Percentiles rank a stretch among this genome's conserved stretches.
Conservation (phyloP, 1,140 invertebrate genomes). For the Cepaea nemoralis region DNA sequence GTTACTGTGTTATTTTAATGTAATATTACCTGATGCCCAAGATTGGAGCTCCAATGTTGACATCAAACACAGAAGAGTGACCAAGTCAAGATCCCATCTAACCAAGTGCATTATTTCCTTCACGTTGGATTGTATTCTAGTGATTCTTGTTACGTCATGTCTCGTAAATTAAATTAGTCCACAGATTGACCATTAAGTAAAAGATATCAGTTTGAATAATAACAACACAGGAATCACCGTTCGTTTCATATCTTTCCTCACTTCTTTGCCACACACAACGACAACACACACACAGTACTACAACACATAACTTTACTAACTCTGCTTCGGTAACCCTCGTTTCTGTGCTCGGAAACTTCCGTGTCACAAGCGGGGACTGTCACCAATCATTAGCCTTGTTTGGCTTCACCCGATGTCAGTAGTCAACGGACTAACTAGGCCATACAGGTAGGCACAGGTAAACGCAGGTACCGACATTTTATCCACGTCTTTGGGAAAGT, state of each 20-base stretch:
- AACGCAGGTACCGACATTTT: too few relatives aligned
- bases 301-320: neutral
- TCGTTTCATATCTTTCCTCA: too few relatives aligned
- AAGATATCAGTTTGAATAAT: neutral
- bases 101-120: neutral
- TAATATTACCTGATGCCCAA: neutral
- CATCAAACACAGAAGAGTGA: constrained; percentile 2
- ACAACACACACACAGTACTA: neutral
- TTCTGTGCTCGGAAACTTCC: neutral
- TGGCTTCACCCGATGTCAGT: too few relatives aligned
- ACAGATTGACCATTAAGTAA: neutral
- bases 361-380: too few relatives aligned
- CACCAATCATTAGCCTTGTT: too few relatives aligned
- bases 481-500: too few relatives aligned
- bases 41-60: neutral
- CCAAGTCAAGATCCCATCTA: neutral
- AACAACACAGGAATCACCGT: neutral
- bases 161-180: neutral
- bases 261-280: neutral
- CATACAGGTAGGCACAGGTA: too few relatives aligned
- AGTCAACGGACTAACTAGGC: too few relatives aligned
- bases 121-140: neutral
- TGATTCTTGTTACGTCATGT: neutral
- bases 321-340: neutral
- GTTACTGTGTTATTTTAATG: too few relatives aligned